Conservation (phyloP, 1,140 invertebrate species). For the Diprion similis region DNA sequence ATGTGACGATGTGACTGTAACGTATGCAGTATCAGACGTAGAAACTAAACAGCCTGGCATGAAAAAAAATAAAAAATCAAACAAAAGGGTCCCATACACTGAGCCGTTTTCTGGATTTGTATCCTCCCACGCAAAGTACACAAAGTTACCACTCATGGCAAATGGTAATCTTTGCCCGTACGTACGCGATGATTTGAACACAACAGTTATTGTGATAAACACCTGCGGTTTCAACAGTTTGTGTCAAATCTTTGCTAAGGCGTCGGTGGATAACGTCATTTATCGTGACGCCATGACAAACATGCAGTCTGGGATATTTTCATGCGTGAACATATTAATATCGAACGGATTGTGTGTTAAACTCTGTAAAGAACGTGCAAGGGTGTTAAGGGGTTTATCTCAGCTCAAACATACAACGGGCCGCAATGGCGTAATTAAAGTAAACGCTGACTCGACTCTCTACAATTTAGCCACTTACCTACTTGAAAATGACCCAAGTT, state of each 20-base stretch:
- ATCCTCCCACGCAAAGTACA: neutral
- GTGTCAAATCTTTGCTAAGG: neutral
- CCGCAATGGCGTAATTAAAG: neutral
- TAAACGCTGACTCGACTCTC: neutral
- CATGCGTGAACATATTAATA: neutral
- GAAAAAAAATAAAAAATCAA: neutral
- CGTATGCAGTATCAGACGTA: neutral
- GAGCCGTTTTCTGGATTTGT: neutral
- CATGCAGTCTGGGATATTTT: neutral
- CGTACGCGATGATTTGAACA: neutral
- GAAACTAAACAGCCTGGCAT: neutral
- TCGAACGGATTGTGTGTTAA: neutral
- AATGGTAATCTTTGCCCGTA: conserved; percentile 2
- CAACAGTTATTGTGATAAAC: neutral
- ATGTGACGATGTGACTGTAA: neutral
- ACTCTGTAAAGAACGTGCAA: neutral
- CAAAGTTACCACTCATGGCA: neutral
- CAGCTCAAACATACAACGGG: neutral
- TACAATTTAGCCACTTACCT: neutral
- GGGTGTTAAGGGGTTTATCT: neutral
- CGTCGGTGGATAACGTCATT: neutral
- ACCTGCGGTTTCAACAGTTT: neutral
- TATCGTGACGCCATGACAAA: neutral
- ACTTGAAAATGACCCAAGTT: neutral
- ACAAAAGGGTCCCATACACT: neutral